Evolutionary conservation across 1,140 invertebrate species (phyloP), one percentile per base, ranked within the genome.

Genomic region (Apis florea): DNA sequence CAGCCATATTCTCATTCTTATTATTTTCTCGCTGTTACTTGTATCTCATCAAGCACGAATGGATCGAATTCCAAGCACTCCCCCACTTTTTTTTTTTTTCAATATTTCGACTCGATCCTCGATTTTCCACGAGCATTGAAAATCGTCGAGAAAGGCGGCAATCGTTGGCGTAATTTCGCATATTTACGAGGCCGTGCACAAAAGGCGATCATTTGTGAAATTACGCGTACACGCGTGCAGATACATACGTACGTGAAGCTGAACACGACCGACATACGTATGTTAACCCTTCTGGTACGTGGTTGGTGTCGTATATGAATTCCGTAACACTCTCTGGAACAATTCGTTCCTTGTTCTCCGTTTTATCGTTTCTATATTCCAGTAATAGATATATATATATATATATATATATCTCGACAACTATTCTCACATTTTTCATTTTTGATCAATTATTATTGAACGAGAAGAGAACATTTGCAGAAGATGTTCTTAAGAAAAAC

Each of bases 191-290:
- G 24, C 21, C 54, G 49, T 49, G 83, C 64, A 68, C 83, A 85
- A 85, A 85, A 77, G 83, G 71, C 72, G 26, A 24, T 59, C 78
- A 85, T 85, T 85, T 85, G 83, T 61, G 71, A 85, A 85, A 85
- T 85, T 85, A 85, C 83, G 61, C 83, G 64, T 59, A 40, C 24
- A 81, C 19, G 49, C 82, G 66, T 51, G 66, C 54, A 24, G 0
- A 13, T 26, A 24, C 11, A 15, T 31, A 40, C 56, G 19, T 71
- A 12, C 47, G 53, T n/a, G 58, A 40, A 71, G 73, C 69, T 47
- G 66, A 63, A 61, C 66, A 63, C 63, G 69, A 59, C 47, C 49
- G 78, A 51, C 63, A 21, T 40, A 61, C n/a, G 40, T 80, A 54
- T 71, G 47, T 54, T 71, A n/a, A 17, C 1, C 21, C 21, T 11